Percentiles rank a stretch among this genome's conserved stretches.
Evolutionary conservation across 1,140 invertebrate genomes (phyloP).

Genomic region (Linepithema humile): DNA sequence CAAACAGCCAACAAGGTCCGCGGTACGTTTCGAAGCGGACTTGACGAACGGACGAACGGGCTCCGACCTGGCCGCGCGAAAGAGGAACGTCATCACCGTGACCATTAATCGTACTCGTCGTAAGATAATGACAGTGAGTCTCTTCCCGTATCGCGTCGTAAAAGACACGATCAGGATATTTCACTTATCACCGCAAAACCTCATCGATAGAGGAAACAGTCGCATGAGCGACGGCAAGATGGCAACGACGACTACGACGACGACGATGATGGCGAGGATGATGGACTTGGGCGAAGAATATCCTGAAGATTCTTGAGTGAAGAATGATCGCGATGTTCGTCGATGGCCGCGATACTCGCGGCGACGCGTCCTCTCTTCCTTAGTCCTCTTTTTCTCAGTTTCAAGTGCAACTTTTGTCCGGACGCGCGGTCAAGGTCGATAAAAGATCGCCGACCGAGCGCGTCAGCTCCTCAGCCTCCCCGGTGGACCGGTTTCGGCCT

Average conservation of each 20-base stretch:
- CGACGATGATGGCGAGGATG: not conserved
- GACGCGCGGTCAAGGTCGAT: slow-evolving; percentile 46
- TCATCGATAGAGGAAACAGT: not conserved
- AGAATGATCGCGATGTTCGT: slow-evolving; percentile 6
- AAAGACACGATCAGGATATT: slow-evolving; percentile 1
- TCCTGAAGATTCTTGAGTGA: not conserved
- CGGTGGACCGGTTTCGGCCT: slow-evolving; percentile 74
- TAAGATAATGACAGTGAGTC: slow-evolving; percentile 49
- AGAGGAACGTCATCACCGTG: slow-evolving; percentile 31
- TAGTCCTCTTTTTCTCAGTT: slow-evolving; percentile 23
- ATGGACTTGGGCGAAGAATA: too few species aligned
- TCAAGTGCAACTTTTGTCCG: too few species aligned
- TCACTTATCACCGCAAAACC: slow-evolving; percentile 25
- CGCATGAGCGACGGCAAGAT: not conserved
- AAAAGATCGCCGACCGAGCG: slow-evolving; percentile 35
- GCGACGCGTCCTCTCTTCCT: not conserved
- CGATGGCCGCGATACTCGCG: not conserved
- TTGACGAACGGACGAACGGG: slow-evolving; percentile 44
- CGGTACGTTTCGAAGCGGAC: not conserved
- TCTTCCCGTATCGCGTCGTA: not conserved
- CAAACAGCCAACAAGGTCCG: slow-evolving; percentile 42
- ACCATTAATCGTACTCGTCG: slow-evolving; percentile 14
- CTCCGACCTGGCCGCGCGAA: slow-evolving; percentile 20
- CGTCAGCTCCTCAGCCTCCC: slow-evolving; percentile 76
- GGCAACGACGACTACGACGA: not conserved